Evolutionary conservation across 2,888 invertebrate genomes (phyloP).

Genomic region (Macrophya annulata): DNA sequence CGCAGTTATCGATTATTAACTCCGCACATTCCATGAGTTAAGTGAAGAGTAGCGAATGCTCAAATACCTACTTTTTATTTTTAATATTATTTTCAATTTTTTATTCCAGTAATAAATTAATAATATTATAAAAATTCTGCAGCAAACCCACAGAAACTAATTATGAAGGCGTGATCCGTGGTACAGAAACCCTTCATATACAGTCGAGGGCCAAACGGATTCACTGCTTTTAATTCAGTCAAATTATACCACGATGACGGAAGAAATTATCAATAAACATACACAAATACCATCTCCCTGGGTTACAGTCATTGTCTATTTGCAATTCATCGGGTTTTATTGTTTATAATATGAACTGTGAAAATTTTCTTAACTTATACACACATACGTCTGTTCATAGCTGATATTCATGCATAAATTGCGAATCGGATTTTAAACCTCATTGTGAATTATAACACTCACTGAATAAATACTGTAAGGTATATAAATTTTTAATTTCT

Average conservation of each 20-base stretch:
- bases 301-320: background rate
- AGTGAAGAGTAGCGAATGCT: background rate
- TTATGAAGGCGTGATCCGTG: background rate
- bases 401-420: too few species aligned
- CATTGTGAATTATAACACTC: background rate
- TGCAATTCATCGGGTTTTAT: conserved; percentile 4
- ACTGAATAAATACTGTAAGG: background rate
- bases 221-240: conserved; percentile 28
- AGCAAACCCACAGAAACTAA: conserved; percentile 11
- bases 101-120: background rate
- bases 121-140: conserved; percentile 25
- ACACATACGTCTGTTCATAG: too few species aligned
- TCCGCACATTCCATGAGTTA: background rate
- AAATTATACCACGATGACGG: conserved; percentile 23
- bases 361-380: too few species aligned
- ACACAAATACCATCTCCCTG: background rate
- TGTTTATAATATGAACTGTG: background rate
- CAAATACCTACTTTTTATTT: background rate
- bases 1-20: conserved; percentile 37
- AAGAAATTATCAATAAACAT: conserved; percentile 30
- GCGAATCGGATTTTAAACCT: background rate
- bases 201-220: conserved; percentile 2
- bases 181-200: background rate
- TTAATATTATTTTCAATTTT: background rate
- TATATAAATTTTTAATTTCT: background rate